Evolutionary conservation across 2,888 invertebrate species (phyloP).

Genomic region (Drosophila monieri): DNA sequence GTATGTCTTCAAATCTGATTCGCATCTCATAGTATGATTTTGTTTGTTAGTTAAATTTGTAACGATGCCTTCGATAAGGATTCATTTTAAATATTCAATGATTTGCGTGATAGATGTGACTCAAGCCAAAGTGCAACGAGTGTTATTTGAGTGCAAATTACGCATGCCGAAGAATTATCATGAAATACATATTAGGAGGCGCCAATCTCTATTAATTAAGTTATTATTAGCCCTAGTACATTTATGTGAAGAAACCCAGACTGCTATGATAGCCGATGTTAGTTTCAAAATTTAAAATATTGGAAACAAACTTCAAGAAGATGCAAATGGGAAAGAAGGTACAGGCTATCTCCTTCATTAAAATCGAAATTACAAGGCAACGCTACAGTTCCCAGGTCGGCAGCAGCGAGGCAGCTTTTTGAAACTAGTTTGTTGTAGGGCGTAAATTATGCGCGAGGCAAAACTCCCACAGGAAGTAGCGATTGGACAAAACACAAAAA

Average conservation of each 20-base stretch:
- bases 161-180: not conserved
- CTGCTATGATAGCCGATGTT: no score
- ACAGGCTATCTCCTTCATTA: no score
- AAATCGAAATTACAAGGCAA: not conserved
- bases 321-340: no score
- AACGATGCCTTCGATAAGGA: not conserved
- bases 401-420: not conserved
- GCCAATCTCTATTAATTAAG: no score
- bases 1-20: not conserved
- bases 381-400: no score
- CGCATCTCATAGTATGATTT: not conserved
- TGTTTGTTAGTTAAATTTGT: not conserved
- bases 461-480: conserved; percentile 76
- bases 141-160: not conserved
- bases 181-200: no score
- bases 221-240: no score
- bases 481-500: conserved; percentile 58
- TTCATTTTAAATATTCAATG: not conserved
- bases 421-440: conserved; percentile 50
- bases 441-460: conserved; percentile 63
- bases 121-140: not conserved
- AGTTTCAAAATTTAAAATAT: no score
- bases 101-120: not conserved
- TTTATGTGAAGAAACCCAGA: not conserved
- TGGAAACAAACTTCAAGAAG: no score